Percentiles rank a stretch among this genome's conserved stretches.
phyloP scores from a whole-genome alignment of 2,113 vertebrate genomes.

The Stercorarius parasiticus region DNA sequence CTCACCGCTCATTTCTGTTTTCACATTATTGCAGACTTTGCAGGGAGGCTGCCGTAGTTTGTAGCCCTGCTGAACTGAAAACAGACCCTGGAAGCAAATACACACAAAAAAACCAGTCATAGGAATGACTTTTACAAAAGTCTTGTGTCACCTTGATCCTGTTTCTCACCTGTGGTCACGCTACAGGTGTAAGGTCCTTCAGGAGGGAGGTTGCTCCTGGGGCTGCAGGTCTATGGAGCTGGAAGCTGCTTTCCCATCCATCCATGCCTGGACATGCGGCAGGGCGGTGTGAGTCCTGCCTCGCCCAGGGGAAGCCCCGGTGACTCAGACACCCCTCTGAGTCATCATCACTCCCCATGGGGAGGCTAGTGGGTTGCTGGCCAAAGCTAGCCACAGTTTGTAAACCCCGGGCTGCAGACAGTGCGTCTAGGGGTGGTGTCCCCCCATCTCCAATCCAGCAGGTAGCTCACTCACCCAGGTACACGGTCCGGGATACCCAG shows the following conservation, averaged over 20 bases:
- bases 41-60: not conserved
- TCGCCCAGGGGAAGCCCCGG: not conserved
- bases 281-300: not conserved
- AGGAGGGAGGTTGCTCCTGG: not conserved
- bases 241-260: not conserved
- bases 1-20: not conserved
- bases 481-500: fast-evolving
- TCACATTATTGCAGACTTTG: not conserved
- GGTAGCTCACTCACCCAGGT: not conserved
- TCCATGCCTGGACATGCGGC: not conserved
- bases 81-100: not conserved
- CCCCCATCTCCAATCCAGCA: not conserved
- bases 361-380: not conserved
- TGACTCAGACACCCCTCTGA: constrained; percentile 29
- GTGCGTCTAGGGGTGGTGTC: not conserved
- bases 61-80: not conserved
- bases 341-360: not conserved
- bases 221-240: not conserved
- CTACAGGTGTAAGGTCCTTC: not conserved
- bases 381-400: not conserved
- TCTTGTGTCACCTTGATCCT: not conserved
- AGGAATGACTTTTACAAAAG: not conserved
- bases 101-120: not conserved
- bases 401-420: not conserved
- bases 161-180: fast-evolving